phyloP scores from a whole-genome alignment of 2,797 vertebrate species.

The Nannoperca australis region DNA sequence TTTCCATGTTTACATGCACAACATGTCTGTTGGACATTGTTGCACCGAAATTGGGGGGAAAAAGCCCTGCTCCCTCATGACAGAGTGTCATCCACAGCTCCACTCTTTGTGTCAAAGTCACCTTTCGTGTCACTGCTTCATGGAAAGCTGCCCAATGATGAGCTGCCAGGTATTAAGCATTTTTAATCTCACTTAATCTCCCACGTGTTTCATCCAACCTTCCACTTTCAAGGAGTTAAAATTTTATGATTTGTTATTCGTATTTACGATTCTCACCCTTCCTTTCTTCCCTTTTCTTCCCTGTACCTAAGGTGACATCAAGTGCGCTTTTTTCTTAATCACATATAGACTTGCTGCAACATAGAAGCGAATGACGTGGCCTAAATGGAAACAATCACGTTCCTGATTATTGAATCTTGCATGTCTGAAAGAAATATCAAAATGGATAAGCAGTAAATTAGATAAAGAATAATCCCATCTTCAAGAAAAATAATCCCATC shows the following conservation, averaged over 20 bases:
- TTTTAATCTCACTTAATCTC: conserved; percentile 87
- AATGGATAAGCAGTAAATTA: conserved; percentile 60
- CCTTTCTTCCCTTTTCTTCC: conserved; percentile 19
- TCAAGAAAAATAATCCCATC: conserved; percentile 43
- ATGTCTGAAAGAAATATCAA: conserved; percentile 34
- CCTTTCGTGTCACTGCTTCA: conserved; percentile 82
- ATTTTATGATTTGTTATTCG: conserved; percentile 75
- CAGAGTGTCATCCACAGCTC: conserved; percentile 57
- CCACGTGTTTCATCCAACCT: conserved; percentile 79
- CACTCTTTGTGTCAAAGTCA: conserved; percentile 80
- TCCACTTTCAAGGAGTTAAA: conserved; percentile 78
- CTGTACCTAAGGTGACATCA: conserved; percentile 45
- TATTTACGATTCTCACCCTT: conserved; percentile 66
- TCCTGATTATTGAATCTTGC: conserved; percentile 37
- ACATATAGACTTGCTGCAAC: conserved; percentile 16
- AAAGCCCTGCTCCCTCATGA: conserved; percentile 56
- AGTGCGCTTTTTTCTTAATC: conserved; percentile 29
- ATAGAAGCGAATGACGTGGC: conserved; percentile 9
- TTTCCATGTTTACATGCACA: neutral
- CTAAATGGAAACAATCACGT: conserved; percentile 10
- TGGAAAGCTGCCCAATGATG: conserved; percentile 79
- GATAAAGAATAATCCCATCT: conserved; percentile 57
- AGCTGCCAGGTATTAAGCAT: conserved; percentile 84
- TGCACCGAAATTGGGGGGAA: conserved; percentile 2
- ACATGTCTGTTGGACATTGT: too few relatives aligned